Evolutionary conservation across 1,140 invertebrate genomes (phyloP).

Genomic region (Brachionus asplanchnoidis): DNA sequence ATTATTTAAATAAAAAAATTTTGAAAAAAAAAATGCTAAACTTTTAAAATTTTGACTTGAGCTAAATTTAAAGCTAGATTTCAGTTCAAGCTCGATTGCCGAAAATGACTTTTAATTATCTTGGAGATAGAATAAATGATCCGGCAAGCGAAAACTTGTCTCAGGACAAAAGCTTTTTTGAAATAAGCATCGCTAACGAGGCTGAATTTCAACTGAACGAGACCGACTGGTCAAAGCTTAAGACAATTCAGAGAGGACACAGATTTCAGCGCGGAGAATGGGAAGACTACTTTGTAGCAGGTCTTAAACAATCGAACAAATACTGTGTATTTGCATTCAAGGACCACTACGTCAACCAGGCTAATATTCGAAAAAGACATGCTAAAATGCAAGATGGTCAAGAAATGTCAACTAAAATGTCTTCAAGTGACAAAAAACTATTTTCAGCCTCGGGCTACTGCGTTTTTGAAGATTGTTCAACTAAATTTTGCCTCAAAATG

Average conservation of each 20-base stretch:
- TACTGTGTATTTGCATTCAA: constrained; percentile 39
- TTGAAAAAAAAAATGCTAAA: not conserved
- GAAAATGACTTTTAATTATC: not conserved
- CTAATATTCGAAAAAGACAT: not conserved
- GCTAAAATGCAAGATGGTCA: constrained; percentile 16
- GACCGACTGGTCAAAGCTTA: not conserved
- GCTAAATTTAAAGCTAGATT: not conserved
- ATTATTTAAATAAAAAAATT: not conserved
- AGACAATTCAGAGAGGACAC: constrained; percentile 31
- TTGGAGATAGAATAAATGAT: not conserved
- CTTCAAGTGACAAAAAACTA: constrained; percentile 2
- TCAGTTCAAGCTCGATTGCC: not conserved
- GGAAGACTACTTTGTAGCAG: constrained; percentile 31
- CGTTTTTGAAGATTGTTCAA: constrained; percentile 24
- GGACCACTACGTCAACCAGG: constrained; percentile 33
- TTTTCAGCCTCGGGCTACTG: constrained; percentile 34
- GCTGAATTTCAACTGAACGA: constrained; percentile 3
- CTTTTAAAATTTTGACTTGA: no score
- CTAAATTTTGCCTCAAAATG: constrained; percentile 39
- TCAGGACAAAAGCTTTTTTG: not conserved
- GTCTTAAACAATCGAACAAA: constrained; percentile 35
- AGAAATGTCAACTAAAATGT: not conserved
- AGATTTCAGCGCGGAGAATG: constrained; percentile 27
- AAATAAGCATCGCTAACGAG: not conserved
- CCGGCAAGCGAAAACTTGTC: not conserved